Evolutionary conservation across 2,797 vertebrate species (phyloP).

Genomic region (Scomberomorus guttatus): DNA sequence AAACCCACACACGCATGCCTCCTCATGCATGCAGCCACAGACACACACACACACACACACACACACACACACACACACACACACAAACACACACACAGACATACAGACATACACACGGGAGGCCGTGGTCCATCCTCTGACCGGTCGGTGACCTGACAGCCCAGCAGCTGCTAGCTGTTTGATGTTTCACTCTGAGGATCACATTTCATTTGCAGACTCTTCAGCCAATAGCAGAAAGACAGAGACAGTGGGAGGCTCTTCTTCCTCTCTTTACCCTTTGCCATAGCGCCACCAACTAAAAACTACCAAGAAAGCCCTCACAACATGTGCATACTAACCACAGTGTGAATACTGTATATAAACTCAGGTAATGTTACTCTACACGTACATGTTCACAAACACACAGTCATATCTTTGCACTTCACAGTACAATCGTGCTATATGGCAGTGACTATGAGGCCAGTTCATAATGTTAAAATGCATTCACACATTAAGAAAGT

Average conservation of each 20-base stretch:
- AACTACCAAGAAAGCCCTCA: conserved; percentile 30
- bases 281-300: conserved; percentile 49
- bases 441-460: conserved; percentile 9
- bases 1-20: conserved; percentile 4
- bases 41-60: conserved; percentile 54
- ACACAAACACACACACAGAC: conserved; percentile 56
- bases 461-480: conserved; percentile 21
- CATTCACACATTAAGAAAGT: conserved; percentile 45
- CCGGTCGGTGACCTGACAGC: conserved; percentile 84
- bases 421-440: background rate
- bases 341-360: background rate
- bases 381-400: background rate
- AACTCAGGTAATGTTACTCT: background rate
- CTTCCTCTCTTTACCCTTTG: conserved; percentile 52
- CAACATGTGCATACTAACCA: conserved; percentile 1
- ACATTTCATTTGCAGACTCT: conserved; percentile 79
- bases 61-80: conserved; percentile 45
- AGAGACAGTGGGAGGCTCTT: conserved; percentile 58
- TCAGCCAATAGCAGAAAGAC: conserved; percentile 75
- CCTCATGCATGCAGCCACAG: background rate
- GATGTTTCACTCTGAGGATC: conserved; percentile 85
- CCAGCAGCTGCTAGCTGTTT: conserved; percentile 87
- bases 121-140: conserved; percentile 83
- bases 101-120: conserved; percentile 58
- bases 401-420: background rate